Evolutionary conservation across 2,113 vertebrate genomes (phyloP).

Genomic region (Cyphomyrus discorhynchus): DNA sequence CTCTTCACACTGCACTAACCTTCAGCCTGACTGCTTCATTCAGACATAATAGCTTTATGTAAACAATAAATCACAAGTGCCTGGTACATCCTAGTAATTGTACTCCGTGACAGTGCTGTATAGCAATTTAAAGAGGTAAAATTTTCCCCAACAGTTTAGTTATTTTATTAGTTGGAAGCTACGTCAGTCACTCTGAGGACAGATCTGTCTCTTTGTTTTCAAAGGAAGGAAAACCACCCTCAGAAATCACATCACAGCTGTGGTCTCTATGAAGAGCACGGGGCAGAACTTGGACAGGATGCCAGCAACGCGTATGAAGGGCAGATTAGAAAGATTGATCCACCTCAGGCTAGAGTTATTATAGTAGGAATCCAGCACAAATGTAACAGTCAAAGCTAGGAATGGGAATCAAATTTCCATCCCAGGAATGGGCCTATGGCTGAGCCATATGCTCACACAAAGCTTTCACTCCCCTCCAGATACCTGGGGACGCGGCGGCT

Average conservation of each 20-base stretch:
- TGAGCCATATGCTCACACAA: neutral
- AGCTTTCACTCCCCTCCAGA: neutral
- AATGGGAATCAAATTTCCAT: neutral
- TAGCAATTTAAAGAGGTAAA: neutral
- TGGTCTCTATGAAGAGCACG: neutral
- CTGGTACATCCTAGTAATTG: neutral
- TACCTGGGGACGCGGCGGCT: neutral
- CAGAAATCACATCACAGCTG: neutral
- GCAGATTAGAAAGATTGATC: neutral
- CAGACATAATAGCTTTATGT: neutral
- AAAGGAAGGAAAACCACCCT: neutral
- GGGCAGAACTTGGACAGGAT: neutral
- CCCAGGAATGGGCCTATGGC: neutral
- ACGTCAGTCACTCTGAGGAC: neutral
- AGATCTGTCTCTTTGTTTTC: neutral
- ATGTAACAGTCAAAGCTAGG: neutral
- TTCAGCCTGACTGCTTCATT: neutral
- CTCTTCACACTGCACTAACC: neutral
- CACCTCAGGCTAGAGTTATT: neutral
- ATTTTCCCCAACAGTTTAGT: neutral
- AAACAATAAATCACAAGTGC: constrained; percentile 2
- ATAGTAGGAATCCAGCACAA: neutral
- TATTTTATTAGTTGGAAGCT: neutral
- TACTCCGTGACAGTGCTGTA: neutral
- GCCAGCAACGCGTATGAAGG: neutral